Percentiles rank a stretch among this genome's conserved stretches.
phyloP scores from a whole-genome alignment of 2,113 vertebrate genomes.

The Rostratula benghalensis region DNA sequence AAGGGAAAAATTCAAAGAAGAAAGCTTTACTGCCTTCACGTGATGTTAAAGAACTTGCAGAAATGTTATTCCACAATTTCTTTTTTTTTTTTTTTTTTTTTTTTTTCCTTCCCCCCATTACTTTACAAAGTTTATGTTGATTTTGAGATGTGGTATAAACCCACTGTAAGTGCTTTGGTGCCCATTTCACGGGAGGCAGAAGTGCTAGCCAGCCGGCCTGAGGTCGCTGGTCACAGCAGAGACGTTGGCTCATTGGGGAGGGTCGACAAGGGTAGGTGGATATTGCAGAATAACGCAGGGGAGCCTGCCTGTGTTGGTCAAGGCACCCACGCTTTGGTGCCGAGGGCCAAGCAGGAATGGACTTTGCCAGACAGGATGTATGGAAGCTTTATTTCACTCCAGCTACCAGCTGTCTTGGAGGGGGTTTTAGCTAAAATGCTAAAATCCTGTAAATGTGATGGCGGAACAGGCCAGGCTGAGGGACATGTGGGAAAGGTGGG shows the following conservation, averaged over 20 bases:
- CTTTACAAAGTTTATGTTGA: neutral
- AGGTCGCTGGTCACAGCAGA: fast-evolving
- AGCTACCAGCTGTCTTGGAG: neutral
- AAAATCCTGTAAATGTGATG: neutral
- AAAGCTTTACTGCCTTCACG: neutral
- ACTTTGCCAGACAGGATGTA: neutral
- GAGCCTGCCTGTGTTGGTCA: fast-evolving
- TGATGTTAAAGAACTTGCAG: neutral
- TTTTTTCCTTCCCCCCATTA: too few species aligned
- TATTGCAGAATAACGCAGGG: neutral
- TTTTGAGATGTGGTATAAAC: neutral
- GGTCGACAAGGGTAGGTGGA: neutral
- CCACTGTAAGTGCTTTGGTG: neutral
- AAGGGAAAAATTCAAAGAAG: neutral
- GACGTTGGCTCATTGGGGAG: fast-evolving
- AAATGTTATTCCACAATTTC: neutral
- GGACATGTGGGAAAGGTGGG: neutral
- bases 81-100: too few species aligned
- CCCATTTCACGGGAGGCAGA: neutral
- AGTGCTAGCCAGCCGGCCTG: neutral
- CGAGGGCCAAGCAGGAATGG: neutral
- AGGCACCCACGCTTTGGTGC: fast-evolving
- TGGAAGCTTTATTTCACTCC: neutral
- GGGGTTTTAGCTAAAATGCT: neutral
- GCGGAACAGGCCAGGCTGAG: neutral